Conservation (phyloP, 2,888 invertebrate genomes). For the Corythucha ciliata region DNA sequence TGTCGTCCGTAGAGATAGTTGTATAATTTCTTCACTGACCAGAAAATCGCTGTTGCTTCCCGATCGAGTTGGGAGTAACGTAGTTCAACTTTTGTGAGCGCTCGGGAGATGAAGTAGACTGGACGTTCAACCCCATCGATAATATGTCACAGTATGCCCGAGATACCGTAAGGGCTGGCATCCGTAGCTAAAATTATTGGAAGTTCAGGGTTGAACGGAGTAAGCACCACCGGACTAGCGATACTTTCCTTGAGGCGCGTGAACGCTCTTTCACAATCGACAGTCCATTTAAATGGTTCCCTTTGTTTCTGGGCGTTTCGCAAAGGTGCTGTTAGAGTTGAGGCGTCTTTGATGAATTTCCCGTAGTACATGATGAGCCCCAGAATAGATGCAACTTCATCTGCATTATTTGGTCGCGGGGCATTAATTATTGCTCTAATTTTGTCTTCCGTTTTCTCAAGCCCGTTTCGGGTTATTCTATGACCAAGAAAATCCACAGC, state of each 20-base stretch:
- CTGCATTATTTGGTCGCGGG: not conserved
- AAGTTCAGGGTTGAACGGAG: conserved; percentile 30
- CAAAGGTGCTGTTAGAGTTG: conserved; percentile 28
- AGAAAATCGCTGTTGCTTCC: conserved; percentile 28
- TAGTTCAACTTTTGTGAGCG: conserved; percentile 18
- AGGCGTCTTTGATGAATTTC: conserved; percentile 13
- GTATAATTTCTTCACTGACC: conserved; percentile 17
- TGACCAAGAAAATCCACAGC: conserved; percentile 9
- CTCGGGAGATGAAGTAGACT: conserved; percentile 18
- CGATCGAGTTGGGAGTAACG: conserved; percentile 28
- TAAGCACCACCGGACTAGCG: conserved; percentile 30
- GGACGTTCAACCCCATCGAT: conserved; percentile 27
- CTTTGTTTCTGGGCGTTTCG: conserved; percentile 25
- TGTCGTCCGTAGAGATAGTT: conserved; percentile 17
- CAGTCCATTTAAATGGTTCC: conserved; percentile 28
- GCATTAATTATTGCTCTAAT: conserved; percentile 7
- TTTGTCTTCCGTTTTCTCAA: conserved; percentile 10
- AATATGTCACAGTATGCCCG: conserved; percentile 7
- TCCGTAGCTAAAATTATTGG: conserved; percentile 30
- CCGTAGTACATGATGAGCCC: conserved; percentile 19
- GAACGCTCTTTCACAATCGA: conserved; percentile 30
- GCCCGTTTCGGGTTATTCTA: not conserved
- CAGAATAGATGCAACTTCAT: not conserved
- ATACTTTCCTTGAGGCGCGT: conserved; percentile 31
- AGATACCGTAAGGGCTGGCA: conserved; percentile 24